Base-by-base conservation (phyloP, 1,140 invertebrate genomes). In the Pseudomyrmex dendroicus region DNA sequence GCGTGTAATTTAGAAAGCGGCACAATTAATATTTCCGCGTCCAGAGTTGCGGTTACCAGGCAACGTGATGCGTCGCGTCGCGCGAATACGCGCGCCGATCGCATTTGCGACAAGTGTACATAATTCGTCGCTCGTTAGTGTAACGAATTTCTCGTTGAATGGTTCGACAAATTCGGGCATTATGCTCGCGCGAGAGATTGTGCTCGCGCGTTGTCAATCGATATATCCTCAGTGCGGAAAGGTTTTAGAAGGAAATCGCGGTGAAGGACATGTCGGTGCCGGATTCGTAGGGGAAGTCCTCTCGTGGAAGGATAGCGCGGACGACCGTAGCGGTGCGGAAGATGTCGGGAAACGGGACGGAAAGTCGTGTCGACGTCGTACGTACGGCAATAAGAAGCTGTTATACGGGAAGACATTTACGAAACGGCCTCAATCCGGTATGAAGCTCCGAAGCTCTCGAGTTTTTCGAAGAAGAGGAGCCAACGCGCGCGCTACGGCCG, bases 71-170 rank as follows among this genome's bases (percentile, higher is more conserved):
- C 77, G 57, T 67, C 84, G 76, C 77, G 68, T 50, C 44, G 52
- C 13, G 52, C 64, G 35, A 59, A 7, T 57, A 57, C 20, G 12
- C 15, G 52, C 59, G 35, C 74, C 12, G 48, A 44, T 84, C 70
- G 83, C 80, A 85, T 88, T 88, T 84, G 74, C 86, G 74, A 86
- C 84, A 88, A 80, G 82, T 86, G 87, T 83, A 84, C 76, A 88
- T 89, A 89, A 89, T 89, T 88, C 86, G 57, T 76, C 84, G 84
- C 86, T 89, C 87, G 86, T 89, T 88, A 88, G 86, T 86, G 86
- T 89, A 89, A 89, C 83, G 80, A 61, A 88, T 73, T 74, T 88
- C 73, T 74, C 86, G 54, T 67, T 84, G 87, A 89, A 88, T 83
- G 84, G 72, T 89, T 89, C 80, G 85, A 88, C 86, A 89, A 89